phyloP scores from a whole-genome alignment of 2,113 vertebrate species.

The Mus pahari region DNA sequence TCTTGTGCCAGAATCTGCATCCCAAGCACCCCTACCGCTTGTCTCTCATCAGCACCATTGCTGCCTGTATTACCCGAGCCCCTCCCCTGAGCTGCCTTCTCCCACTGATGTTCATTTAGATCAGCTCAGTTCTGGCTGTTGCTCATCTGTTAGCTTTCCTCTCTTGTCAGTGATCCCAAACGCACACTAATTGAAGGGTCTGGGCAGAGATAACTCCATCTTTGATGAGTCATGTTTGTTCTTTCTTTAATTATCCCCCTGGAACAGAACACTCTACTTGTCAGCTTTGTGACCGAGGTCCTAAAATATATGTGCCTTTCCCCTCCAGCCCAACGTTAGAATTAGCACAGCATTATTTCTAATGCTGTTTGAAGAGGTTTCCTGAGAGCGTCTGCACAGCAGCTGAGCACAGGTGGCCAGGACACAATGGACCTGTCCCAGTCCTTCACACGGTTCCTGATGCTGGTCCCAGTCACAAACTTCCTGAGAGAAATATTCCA shows the following conservation, averaged over 20 bases:
- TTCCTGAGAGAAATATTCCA: background rate
- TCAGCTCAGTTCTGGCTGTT: background rate
- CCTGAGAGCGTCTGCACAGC: background rate
- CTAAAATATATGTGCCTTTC: conserved; percentile 18
- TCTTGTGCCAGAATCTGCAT: background rate
- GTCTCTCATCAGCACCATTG: background rate
- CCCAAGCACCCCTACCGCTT: background rate
- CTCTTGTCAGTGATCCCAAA: conserved; percentile 3
- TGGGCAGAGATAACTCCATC: background rate
- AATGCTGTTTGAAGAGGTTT: background rate
- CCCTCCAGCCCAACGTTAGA: background rate
- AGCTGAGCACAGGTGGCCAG: background rate
- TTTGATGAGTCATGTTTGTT: conserved; percentile 27
- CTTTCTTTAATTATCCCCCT: conserved; percentile 43
- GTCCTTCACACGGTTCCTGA: background rate
- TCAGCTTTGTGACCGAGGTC: conserved; percentile 15
- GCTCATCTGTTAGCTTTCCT: background rate
- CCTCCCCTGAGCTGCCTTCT: background rate
- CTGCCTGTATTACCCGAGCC: background rate
- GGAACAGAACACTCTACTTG: background rate
- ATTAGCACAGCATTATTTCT: background rate
- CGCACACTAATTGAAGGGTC: background rate
- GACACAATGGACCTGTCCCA: background rate
- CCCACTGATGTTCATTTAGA: background rate
- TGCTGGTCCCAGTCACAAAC: background rate